A percentile compares a stretch with the other conserved stretches of the same genome.
Evolutionary conservation across 2,113 vertebrate species (phyloP).

Genomic region (Chaetura pelagica): DNA sequence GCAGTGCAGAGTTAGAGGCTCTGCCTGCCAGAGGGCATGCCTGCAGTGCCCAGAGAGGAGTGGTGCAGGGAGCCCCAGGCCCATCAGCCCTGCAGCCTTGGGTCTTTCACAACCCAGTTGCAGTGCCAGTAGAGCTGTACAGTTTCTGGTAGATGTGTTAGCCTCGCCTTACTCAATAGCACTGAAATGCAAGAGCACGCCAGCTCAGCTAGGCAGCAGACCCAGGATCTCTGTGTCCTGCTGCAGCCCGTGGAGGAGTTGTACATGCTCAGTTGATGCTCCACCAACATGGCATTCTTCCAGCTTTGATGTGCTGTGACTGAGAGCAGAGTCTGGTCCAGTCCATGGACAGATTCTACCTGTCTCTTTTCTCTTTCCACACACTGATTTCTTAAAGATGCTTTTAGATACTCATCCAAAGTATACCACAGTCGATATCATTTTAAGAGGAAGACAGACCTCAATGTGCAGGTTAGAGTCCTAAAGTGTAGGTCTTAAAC

Average conservation of each 20-base stretch:
- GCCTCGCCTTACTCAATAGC: neutral
- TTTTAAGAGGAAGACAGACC: neutral
- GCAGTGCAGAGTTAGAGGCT: neutral
- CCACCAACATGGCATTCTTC: neutral
- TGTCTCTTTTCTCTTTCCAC: neutral
- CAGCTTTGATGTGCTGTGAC: neutral
- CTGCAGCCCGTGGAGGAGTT: neutral
- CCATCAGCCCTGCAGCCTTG: neutral
- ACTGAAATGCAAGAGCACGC: neutral
- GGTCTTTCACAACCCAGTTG: neutral
- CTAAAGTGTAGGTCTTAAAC: neutral
- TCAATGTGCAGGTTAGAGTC: neutral
- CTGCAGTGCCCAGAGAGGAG: neutral
- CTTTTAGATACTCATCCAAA: neutral
- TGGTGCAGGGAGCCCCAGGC: neutral
- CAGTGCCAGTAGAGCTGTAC: neutral
- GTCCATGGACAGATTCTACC: neutral
- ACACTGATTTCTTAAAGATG: neutral
- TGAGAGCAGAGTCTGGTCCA: neutral
- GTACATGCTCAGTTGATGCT: neutral
- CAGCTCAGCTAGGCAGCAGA: neutral
- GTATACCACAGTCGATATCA: neutral
- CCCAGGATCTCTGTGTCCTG: neutral
- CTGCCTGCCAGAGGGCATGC: accelerated
- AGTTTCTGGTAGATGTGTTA: neutral